These are phyloP conservation scores for Coracias cyanogaster DNA, from an alignment of 2,797 vertebrate species.

Conservation along the genomic window DNA sequence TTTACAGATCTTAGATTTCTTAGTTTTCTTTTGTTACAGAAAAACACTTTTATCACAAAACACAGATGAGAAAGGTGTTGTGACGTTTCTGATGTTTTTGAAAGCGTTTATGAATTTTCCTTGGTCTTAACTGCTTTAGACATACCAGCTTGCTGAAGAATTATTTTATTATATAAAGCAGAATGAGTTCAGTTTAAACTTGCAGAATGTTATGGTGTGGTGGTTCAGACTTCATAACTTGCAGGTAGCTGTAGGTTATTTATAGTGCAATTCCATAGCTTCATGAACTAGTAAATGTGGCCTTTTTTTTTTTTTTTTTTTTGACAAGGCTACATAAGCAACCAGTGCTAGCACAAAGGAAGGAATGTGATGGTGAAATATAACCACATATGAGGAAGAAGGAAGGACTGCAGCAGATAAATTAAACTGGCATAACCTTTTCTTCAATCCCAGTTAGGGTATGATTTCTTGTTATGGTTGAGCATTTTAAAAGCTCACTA, in stretches of 20 bases:
- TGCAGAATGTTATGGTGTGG: background rate
- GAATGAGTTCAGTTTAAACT: background rate
- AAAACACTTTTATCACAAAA: background rate
- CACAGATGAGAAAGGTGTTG: background rate
- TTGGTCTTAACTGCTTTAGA: background rate
- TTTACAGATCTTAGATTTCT: background rate
- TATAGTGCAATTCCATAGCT: background rate
- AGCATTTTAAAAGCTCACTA: background rate
- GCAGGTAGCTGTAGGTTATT: background rate
- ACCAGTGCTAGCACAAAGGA: background rate
- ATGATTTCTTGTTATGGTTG: background rate
- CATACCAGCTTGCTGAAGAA: background rate
- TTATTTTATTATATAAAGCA: background rate
- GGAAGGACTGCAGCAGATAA: background rate
- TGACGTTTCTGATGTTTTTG: background rate
- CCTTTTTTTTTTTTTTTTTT: background rate
- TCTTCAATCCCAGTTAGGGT: background rate
- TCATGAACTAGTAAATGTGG: background rate
- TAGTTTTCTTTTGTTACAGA: no score
- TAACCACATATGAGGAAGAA: background rate
- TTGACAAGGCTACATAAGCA: background rate
- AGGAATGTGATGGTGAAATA: background rate
- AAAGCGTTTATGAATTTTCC: background rate
- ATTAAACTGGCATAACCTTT: background rate
- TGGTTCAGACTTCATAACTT: background rate